These are phyloP conservation scores for Pomatostomus ruficeps DNA, from an alignment of 2,113 vertebrate genomes.

Conservation along the genomic window DNA sequence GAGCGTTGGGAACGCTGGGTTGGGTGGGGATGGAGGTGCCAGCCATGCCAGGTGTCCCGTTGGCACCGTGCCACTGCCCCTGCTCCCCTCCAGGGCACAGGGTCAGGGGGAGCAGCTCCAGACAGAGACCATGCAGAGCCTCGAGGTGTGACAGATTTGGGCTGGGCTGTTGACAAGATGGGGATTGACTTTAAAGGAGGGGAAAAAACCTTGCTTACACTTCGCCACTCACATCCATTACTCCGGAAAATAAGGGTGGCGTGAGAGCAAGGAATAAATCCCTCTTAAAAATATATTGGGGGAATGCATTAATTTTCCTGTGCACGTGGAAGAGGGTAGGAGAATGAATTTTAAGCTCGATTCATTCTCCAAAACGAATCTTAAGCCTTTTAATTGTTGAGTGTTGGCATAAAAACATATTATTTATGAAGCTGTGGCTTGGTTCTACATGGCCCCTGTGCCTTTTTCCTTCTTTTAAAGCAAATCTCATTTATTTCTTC, in stretches of 20 bases:
- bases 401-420: slow-evolving; percentile 38
- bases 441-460: neutral
- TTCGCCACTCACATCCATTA: neutral
- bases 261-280: slow-evolving; percentile 3
- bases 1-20: rapidly evolving
- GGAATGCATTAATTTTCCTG: neutral
- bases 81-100: rapidly evolving
- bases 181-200: neutral
- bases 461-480: slow-evolving; percentile 64
- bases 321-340: neutral
- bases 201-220: neutral
- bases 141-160: neutral
- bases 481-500: slow-evolving; percentile 75
- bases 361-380: slow-evolving; percentile 9
- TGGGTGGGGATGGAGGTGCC: neutral
- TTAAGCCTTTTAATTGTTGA: slow-evolving; percentile 50
- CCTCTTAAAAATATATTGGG: neutral
- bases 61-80: neutral
- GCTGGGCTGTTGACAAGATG: neutral
- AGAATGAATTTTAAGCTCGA: neutral
- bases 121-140: rapidly evolving
- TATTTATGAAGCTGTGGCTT: slow-evolving; percentile 57
- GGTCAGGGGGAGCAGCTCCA: neutral
- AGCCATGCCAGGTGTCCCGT: rapidly evolving
- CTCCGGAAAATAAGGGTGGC: neutral